A percentile compares a stretch with the other conserved stretches of the same genome.
These are phyloP conservation scores for Euthynnus affinis DNA, from an alignment of 2,797 vertebrate genomes.

Conservation along the genomic window DNA sequence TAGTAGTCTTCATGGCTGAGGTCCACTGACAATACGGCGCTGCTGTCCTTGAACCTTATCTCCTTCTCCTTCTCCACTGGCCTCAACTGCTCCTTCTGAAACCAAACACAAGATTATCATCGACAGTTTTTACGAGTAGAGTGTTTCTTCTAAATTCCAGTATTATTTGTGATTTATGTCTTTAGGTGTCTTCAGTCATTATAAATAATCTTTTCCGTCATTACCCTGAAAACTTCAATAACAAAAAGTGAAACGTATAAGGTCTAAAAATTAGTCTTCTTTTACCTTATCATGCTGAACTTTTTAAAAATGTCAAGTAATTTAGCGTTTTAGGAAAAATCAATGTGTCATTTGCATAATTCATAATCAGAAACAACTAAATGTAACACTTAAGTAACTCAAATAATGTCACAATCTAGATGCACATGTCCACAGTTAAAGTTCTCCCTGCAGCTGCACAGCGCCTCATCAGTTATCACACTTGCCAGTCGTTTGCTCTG, in stretches of 20 bases:
- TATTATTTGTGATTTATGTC: too few species aligned
- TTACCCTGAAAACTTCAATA: not conserved
- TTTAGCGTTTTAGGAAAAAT: too few species aligned
- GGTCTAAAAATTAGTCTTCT: too few species aligned
- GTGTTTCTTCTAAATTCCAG: too few species aligned
- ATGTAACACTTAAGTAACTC: not conserved
- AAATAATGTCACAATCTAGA: not conserved
- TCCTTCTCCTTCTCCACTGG: slow-evolving; percentile 65
- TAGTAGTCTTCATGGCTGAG: slow-evolving; percentile 89
- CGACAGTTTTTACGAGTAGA: too few species aligned
- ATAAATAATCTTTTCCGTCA: too few species aligned
- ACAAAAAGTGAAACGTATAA: not conserved
- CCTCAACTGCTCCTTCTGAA: slow-evolving; percentile 77
- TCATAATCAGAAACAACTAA: too few species aligned
- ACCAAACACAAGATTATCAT: slow-evolving; percentile 43
- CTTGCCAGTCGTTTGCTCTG: slow-evolving; percentile 89
- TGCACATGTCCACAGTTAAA: not conserved
- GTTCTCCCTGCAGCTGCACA: slow-evolving; percentile 12
- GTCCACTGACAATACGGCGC: slow-evolving; percentile 76
- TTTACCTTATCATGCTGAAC: too few species aligned
- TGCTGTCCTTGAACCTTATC: slow-evolving; percentile 58
- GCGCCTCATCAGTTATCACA: slow-evolving; percentile 43
- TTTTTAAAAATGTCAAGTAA: too few species aligned
- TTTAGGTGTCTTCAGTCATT: too few species aligned
- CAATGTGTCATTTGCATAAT: too few species aligned